Base-by-base conservation (phyloP, 2,888 invertebrate species). In the Polyommatus icarus region DNA sequence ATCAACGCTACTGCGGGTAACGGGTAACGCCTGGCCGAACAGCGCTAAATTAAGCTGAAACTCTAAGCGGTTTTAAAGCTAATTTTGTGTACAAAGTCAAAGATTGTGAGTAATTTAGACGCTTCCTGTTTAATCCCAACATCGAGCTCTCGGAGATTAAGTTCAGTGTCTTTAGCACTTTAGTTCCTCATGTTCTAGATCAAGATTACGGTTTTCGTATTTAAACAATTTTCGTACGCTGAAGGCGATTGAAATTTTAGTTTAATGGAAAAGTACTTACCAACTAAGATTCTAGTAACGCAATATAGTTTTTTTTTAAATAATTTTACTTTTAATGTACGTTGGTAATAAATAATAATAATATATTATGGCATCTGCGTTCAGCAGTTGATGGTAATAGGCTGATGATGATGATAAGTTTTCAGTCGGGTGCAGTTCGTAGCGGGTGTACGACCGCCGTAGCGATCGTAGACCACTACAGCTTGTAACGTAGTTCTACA, bases 41-140 rank as follows among this genome's bases (percentile, higher is more conserved):
- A 54, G 10, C 73, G 40, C 73, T 73, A 40, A 46, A 73, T 73
- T 73, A 73, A 40, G 73, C 73, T 20, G 73, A 46, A 71, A 73
- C 73, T 20, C 40, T 40, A 46, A 73, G 40, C 20, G 73, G 46
- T 20, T 46, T 73, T 46, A 67, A 67, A 67, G 67, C 67, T 67
- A 67, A 67, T 67, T 67, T 32, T 15, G 67, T 67, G 67, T 67
- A 67, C 67, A 67, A 67, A 67, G 67, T 29, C 67, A 67, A 67
- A 67, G 67, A 67, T 67, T 32, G 67, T 32, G 67, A 67, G 67
- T 32, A 67, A 67, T 67, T 32, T 67, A 67, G 67, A 67, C 67
- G 29, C 29, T 29, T 67, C 29, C 29, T 24, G 67, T 32, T 32
- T 67, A 67, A 67, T 67, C 67, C 67, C 29, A 67, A 29, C 61